phyloP scores from a whole-genome alignment of 2,113 vertebrate genomes.

The Osmerus eperlanus region DNA sequence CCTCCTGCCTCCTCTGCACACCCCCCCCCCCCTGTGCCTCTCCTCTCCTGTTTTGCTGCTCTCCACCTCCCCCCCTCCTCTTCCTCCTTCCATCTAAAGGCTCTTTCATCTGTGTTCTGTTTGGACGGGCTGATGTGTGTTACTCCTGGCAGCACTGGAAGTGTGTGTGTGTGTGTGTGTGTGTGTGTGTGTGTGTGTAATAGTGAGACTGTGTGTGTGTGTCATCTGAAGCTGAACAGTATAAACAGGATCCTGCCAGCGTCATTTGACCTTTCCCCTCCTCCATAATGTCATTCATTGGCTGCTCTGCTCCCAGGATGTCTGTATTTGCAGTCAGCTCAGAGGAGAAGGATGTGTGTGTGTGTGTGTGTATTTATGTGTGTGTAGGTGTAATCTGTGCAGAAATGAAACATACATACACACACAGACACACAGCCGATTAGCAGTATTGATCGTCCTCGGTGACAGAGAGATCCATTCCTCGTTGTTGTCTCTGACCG shows the following conservation, averaged over 20 bases:
- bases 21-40: too few relatives aligned
- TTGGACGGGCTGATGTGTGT: slow-evolving; percentile 6
- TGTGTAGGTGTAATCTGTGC: too few relatives aligned
- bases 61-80: too few relatives aligned
- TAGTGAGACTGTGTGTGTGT: background rate
- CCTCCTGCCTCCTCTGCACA: too few relatives aligned
- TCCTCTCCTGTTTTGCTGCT: slow-evolving; percentile 12
- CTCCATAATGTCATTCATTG: slow-evolving; percentile 30
- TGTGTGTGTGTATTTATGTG: too few relatives aligned
- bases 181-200: slow-evolving; percentile 1
- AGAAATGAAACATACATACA: too few relatives aligned
- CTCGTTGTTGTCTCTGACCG: too few relatives aligned
- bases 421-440: background rate
- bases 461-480: background rate
- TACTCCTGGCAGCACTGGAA: background rate
- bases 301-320: slow-evolving; percentile 5
- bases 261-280: background rate
- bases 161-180: slow-evolving; percentile 1
- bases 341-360: background rate
- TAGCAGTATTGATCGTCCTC: background rate
- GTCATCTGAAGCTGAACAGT: slow-evolving; percentile 6
- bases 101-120: slow-evolving; percentile 33
- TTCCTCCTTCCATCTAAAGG: too few relatives aligned
- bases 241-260: slow-evolving; percentile 30
- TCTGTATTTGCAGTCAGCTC: slow-evolving; percentile 35